Evolutionary conservation across 1,140 invertebrate genomes (phyloP), one percentile per base, ranked within the genome.

Genomic region (Calliphora vicina): DNA sequence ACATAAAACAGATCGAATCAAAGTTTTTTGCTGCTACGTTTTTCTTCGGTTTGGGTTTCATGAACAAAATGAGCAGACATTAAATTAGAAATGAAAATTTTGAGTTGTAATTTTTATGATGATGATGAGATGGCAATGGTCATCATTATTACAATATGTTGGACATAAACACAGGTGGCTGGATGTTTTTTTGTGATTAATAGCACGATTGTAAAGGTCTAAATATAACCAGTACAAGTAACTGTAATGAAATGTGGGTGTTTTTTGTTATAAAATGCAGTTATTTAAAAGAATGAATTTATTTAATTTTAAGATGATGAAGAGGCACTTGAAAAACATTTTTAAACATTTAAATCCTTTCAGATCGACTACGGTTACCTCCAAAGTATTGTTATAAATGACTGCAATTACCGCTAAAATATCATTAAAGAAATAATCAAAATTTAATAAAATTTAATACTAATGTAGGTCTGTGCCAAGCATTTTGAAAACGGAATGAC

Each of bases 141-240:
- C 61, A 67, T 67, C 61, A 67, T 67, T 67, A 67, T 67, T 67
- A 67, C 61, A 67, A 67, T 67, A 23, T 67, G 61, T 67, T 67
- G 61, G 61, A 67, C 20, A 67, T 67, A 23, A 67, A 67, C n/a
- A 67, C 61, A 67, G 61, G 61, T 67, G 61, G 6, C 4, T 23
- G 61, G 0, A 67, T 67, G 23, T 23, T 10, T 20, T 67, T 67
- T 67, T 6, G 61, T 67, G 61, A 20, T 23, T 12, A 67, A 67
- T 10, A 23, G n/a, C 61, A 67, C 6, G 20, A 25, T 67, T 67
- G n/a, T 67, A 23, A 67, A 67, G 61, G 61, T 67, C 23, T 67
- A 67, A 67, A 67, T 67, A 23, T 25, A 67, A 67, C 12, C 12
- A 67, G n/a, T 23, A 67, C 61, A 23, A 67, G 61, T 67, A 67